Evolutionary conservation across 2,797 vertebrate species (phyloP), one percentile per base, ranked within the genome.

Genomic region (Arctocebus calabarensis): DNA sequence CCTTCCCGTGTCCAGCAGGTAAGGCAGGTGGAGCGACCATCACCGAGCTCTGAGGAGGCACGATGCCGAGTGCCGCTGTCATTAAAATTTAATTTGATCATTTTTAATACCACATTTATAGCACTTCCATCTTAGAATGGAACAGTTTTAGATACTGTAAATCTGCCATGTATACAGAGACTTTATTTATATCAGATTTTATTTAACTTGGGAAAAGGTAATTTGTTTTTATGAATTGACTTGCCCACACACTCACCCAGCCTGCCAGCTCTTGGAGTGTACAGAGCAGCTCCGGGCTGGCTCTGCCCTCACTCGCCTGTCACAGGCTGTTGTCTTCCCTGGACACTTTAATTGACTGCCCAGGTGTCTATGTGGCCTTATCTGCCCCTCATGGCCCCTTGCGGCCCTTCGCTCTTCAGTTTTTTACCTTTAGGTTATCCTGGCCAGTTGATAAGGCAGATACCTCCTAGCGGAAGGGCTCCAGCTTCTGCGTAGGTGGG

Each of bases 181-280:
- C 97, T 97, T 98, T 95, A 45, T 97, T 97, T 97, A 96, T 97
- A 96, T 97, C 98, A 96, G 94, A 95, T 98, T 98, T 98, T 98
- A 97, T 97, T 98, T 98, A 98, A 98, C 98, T 97, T 89, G 71
- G 96, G 97, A 96, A 98, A 98, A 98, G 95, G 89, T 97, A 95
- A 98, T 98, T 97, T 98, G 75, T 62, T 98, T 98, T 94, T 97
- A 98, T 98, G 98, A 98, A 98, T 98, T 97, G 96, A 98, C 97
- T 98, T 19, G 55, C 25, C 48, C 48, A 52, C 48, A 52, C 48
- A 52, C 48, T 5, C 48, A 52, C 48, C 48, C 48, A 52, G 48
- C 1, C 48, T 52, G 48, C 48, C 48, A 52, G 48, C 48, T 52
- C 48, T 52, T 4, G 14, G 48, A 16, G 48, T 52, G 48, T 52